phyloP scores from a whole-genome alignment of 1,140 invertebrate species.

The Diabrotica virgifera region DNA sequence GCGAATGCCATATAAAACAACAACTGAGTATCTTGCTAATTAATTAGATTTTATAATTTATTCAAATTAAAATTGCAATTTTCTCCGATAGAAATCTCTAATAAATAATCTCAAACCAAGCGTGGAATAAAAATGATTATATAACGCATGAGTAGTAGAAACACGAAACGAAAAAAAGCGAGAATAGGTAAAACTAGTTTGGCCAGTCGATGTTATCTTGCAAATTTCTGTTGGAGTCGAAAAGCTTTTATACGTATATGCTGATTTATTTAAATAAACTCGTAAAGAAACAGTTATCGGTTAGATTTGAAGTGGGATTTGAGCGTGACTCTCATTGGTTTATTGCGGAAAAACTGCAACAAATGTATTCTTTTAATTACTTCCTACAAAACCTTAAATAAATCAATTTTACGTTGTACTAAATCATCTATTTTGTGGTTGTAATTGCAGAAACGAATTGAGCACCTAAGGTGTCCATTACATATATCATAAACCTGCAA shows the following conservation, averaged over 20 bases:
- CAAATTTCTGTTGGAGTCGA: constrained; percentile 7
- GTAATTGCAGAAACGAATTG: too few relatives aligned
- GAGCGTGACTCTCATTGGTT: neutral
- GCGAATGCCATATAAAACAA: constrained; percentile 11
- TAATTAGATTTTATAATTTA: constrained; percentile 15
- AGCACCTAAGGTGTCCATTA: too few relatives aligned
- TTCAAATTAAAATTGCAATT: constrained; percentile 17
- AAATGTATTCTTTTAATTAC: constrained; percentile 2
- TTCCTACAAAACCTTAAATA: neutral
- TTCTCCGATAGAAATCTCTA: constrained; percentile 13
- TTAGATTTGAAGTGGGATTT: constrained; percentile 3
- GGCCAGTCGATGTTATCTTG: constrained; percentile 9
- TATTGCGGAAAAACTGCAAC: neutral
- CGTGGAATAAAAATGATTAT: constrained; percentile 10
- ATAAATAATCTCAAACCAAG: constrained; percentile 10
- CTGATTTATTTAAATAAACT: constrained; percentile 13
- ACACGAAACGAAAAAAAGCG: constrained; percentile 7
- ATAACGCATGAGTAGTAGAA: constrained; percentile 8
- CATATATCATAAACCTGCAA: too few relatives aligned
- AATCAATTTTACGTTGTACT: neutral
- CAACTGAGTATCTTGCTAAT: neutral
- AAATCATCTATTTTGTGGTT: too few relatives aligned
- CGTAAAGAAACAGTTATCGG: constrained; percentile 14
- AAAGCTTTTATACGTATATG: constrained; percentile 12
- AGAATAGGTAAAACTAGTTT: constrained; percentile 12